Percentiles rank a stretch among this genome's conserved stretches.
These are phyloP conservation scores for Eulacestoma nigropectus DNA, from an alignment of 2,113 vertebrate genomes.

Conservation along the genomic window DNA sequence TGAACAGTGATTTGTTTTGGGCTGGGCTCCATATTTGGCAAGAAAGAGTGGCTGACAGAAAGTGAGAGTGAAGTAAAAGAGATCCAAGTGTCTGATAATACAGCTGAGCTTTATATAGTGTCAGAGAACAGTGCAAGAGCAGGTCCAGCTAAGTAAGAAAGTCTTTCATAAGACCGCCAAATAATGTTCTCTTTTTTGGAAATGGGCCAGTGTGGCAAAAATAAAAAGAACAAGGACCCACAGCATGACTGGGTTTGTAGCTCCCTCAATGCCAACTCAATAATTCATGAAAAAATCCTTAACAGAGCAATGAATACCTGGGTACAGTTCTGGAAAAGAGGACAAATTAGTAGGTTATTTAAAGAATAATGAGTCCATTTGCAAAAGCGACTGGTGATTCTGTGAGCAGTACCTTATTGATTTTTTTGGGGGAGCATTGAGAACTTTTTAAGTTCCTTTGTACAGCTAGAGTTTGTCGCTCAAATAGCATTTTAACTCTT, in stretches of 20 bases:
- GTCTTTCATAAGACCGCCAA: background rate
- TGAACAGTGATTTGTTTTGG: slow-evolving; percentile 29
- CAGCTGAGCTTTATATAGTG: background rate
- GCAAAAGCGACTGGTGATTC: background rate
- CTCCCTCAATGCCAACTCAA: background rate
- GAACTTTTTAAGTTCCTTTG: background rate
- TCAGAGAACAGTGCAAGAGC: background rate
- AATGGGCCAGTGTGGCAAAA: background rate
- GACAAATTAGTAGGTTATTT: background rate
- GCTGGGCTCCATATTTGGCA: background rate
- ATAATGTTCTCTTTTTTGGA: background rate
- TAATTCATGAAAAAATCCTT: background rate
- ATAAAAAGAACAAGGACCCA: background rate
- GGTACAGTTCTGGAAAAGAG: background rate
- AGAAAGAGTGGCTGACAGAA: slow-evolving; percentile 15
- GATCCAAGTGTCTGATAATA: slow-evolving; percentile 3
- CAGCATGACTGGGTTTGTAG: background rate
- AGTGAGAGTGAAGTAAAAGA: background rate
- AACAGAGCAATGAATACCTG: background rate
- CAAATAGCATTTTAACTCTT: background rate
- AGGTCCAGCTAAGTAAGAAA: background rate
- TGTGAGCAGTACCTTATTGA: background rate
- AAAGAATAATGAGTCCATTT: background rate
- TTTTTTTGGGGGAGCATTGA: background rate
- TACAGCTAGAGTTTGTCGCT: background rate